Evolutionary conservation across 2,113 vertebrate genomes (phyloP).

Genomic region (Delphinapterus leucas): DNA sequence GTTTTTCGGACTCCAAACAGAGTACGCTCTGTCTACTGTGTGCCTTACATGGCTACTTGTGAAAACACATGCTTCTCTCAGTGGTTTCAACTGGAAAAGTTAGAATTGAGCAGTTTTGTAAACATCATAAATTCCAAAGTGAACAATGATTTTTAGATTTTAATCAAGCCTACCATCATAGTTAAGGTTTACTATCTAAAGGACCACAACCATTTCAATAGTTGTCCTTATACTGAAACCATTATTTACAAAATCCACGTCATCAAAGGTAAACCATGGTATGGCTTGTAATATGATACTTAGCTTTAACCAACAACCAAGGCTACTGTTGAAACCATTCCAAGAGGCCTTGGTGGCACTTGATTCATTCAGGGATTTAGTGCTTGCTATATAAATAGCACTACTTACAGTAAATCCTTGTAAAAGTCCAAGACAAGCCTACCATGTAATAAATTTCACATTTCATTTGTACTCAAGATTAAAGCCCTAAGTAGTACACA

Average conservation of each 20-base stretch:
- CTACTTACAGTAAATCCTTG: neutral
- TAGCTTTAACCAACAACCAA: neutral
- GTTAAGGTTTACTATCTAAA: slow-evolving; percentile 20
- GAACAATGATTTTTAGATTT: slow-evolving; percentile 33
- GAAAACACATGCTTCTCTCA: neutral
- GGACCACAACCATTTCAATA: slow-evolving; percentile 35
- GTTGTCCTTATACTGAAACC: slow-evolving; percentile 28
- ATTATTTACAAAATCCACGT: slow-evolving; percentile 43
- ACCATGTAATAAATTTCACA: neutral
- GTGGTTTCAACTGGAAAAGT: neutral
- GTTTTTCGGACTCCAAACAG: neutral
- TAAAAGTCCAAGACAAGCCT: slow-evolving; percentile 22
- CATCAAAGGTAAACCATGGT: slow-evolving; percentile 10
- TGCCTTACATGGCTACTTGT: neutral
- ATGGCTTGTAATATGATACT: neutral
- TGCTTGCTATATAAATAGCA: neutral
- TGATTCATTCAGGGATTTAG: neutral
- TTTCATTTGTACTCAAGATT: slow-evolving; percentile 35
- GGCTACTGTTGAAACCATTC: slow-evolving; percentile 3
- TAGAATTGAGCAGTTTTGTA: slow-evolving; percentile 9
- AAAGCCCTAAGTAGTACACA: neutral
- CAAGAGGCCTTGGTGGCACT: neutral
- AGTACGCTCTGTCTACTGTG: neutral
- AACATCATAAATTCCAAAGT: slow-evolving; percentile 50
- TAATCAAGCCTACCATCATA: slow-evolving; percentile 23